phyloP scores from a whole-genome alignment of 2,888 invertebrate genomes.

The Pandemis heparana region DNA sequence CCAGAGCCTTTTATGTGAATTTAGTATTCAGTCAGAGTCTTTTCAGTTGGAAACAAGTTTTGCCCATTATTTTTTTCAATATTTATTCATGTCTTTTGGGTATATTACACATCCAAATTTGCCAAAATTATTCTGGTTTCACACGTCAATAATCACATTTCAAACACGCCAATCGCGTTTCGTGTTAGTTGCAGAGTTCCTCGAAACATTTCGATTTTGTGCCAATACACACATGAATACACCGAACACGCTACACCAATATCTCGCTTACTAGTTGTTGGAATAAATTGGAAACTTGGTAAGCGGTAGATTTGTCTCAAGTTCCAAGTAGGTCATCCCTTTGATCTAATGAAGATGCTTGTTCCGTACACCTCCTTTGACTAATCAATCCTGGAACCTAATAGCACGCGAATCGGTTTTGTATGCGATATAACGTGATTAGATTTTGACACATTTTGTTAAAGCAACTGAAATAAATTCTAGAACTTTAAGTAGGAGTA shows the following conservation, averaged over 20 bases:
- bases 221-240: background rate
- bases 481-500: background rate
- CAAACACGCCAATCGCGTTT: background rate
- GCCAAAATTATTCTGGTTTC: no score
- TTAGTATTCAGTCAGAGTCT: no score
- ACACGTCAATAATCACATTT: background rate
- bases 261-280: background rate
- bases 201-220: background rate
- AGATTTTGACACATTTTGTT: slow-evolving; percentile 7
- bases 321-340: slow-evolving; percentile 4
- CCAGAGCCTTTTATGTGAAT: no score
- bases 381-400: slow-evolving; percentile 20
- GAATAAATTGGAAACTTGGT: slow-evolving; percentile 5
- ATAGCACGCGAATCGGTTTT: slow-evolving; percentile 12
- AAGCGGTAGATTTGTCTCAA: slow-evolving; percentile 1
- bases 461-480: background rate
- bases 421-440: background rate
- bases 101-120: no score
- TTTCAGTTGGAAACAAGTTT: no score
- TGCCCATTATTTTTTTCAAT: no score
- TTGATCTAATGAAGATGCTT: slow-evolving; percentile 3
- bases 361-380: slow-evolving; percentile 11
- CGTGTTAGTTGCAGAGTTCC: background rate
- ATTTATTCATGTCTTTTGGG: no score
- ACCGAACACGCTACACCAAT: background rate